Percentiles rank a stretch among this genome's conserved stretches.
phyloP scores from a whole-genome alignment of 1,140 invertebrate genomes.

The Drosophila watanabei region DNA sequence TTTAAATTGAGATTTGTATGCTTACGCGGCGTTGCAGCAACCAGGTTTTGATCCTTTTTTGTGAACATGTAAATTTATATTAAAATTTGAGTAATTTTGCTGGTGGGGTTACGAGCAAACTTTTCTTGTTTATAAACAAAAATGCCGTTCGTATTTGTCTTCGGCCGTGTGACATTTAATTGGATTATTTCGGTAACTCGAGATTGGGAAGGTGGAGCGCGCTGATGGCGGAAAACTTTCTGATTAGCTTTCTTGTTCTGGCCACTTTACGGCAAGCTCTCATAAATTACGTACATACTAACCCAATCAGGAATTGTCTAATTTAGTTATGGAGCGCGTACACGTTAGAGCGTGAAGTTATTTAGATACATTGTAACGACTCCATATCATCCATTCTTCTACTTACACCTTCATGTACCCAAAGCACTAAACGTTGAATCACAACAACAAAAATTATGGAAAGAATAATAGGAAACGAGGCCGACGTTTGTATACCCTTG shows the following conservation, averaged over 20 bases:
- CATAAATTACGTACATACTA: conserved; percentile 57
- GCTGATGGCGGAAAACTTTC: conserved; percentile 51
- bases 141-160: conserved; percentile 26
- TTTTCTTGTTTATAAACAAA: conserved; percentile 23
- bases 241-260: conserved; percentile 54
- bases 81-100: conserved; percentile 36
- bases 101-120: conserved; percentile 32
- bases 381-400: background rate
- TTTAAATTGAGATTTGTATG: conserved; percentile 81
- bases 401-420: background rate
- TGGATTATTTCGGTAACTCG: conserved; percentile 35
- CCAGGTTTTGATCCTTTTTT: conserved; percentile 24
- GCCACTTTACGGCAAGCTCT: conserved; percentile 20
- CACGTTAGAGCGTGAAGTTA: conserved; percentile 38
- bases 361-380: conserved; percentile 15
- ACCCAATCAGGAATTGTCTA: conserved; percentile 63
- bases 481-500: background rate
- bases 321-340: conserved; percentile 44
- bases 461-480: background rate
- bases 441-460: background rate
- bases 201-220: conserved; percentile 3
- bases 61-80: conserved; percentile 44
- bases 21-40: conserved; percentile 50
- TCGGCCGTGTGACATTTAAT: conserved; percentile 44
- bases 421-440: background rate